Percentiles rank a stretch among this genome's conserved stretches.
These are phyloP conservation scores for Phodopus roborovskii DNA, from an alignment of 2,113 vertebrate genomes.

Conservation along the genomic window DNA sequence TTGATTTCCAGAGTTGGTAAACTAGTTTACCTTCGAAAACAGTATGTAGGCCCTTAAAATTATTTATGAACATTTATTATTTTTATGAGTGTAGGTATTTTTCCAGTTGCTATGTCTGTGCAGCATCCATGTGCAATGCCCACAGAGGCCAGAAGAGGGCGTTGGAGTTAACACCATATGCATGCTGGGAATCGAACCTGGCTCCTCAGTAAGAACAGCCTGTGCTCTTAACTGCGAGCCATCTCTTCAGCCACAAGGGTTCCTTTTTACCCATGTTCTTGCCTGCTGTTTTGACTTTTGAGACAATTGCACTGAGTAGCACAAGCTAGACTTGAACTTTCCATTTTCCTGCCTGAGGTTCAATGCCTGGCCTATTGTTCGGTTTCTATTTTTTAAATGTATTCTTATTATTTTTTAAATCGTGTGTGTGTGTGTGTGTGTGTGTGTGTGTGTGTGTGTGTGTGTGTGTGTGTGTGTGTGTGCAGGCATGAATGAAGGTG, in stretches of 20 bases:
- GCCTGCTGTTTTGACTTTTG: background rate
- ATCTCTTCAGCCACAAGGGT: background rate
- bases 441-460: background rate
- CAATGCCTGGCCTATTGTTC: background rate
- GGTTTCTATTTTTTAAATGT: background rate
- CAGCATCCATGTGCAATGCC: background rate
- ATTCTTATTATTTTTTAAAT: background rate
- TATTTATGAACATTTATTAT: background rate
- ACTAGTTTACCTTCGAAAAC: background rate
- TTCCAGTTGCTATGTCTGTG: background rate
- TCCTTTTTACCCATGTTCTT: background rate
- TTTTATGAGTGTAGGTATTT: background rate
- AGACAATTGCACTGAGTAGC: background rate
- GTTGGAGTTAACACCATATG: background rate
- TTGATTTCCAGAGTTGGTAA: background rate
- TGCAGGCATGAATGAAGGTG: background rate
- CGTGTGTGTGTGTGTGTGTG: background rate
- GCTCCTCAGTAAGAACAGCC: background rate
- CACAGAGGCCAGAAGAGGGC: background rate
- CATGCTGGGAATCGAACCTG: background rate
- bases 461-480: background rate
- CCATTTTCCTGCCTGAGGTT: background rate
- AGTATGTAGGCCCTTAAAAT: background rate
- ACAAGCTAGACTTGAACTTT: background rate
- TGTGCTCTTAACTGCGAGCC: background rate